phyloP scores from a whole-genome alignment of 2,888 invertebrate species.

The Schizaphis graminum region DNA sequence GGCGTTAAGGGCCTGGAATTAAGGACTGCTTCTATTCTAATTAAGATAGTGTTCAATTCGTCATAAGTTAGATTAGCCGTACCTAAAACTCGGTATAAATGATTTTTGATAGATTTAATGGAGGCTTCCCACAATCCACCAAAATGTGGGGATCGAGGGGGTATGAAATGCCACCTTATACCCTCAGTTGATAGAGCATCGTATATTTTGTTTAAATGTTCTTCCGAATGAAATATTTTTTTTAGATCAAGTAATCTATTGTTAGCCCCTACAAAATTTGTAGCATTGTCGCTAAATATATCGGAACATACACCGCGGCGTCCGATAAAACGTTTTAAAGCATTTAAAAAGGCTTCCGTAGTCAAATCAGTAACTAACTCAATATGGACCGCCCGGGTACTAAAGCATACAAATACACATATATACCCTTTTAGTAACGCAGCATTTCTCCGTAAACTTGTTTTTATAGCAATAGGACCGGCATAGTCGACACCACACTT shows the following conservation, averaged over 20 bases:
- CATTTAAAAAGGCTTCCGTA: too few relatives aligned
- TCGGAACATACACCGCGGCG: too few relatives aligned
- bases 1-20: conserved; percentile 68
- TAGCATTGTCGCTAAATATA: too few relatives aligned
- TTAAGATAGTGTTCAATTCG: conserved; percentile 67
- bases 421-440: not conserved
- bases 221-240: too few relatives aligned
- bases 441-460: not conserved
- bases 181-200: conserved; percentile 45
- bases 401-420: too few relatives aligned
- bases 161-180: conserved; percentile 69
- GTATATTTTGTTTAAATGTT: not conserved
- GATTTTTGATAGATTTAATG: conserved; percentile 69
- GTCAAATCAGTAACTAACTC: too few relatives aligned
- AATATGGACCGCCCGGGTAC: too few relatives aligned
- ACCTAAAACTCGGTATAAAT: conserved; percentile 62
- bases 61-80: conserved; percentile 48
- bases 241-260: too few relatives aligned
- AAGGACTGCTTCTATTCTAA: conserved; percentile 68
- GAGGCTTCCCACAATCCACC: conserved; percentile 70
- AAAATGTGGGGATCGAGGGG: conserved; percentile 70
- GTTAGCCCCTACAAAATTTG: too few relatives aligned
- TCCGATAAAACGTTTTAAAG: too few relatives aligned
- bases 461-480: conserved; percentile 19
- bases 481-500: conserved; percentile 24